Base-by-base conservation (phyloP, 2,888 invertebrate species). In the Fissipunctia ypsillon region DNA sequence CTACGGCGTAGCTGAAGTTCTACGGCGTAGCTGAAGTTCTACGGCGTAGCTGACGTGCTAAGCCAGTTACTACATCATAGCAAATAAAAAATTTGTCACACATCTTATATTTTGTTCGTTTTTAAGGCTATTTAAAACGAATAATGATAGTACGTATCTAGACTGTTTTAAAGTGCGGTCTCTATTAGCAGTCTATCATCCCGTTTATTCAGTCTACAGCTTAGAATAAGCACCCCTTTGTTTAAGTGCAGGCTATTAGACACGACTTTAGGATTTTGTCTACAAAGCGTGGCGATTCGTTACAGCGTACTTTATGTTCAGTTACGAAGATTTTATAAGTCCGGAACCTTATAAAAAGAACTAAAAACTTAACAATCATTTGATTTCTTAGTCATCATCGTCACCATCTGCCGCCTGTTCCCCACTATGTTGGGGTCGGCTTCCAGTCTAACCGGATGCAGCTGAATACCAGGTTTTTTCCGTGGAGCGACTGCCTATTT, bases 191-290 rank as follows among this genome's bases (percentile, higher is more conserved):
- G 74, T 59, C 74, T 22, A 16, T 57, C n/a, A 50, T 45, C 14
- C 41, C 59, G 59, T 48, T 80, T 52, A 48, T 52, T 73, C 56
- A 38, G 35, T 64, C 57, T 52, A 14, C 19, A 61, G 78, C 50
- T 73, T 52, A 50, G 43, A 50, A 45, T 57, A 57, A 73, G 45
- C 28, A 45, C 74, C 31, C 14, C 31, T 73, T 28, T 64, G 57
- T 61, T 56, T 73, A 72, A 76, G 50, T 59, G 50, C 50, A 73
- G 38, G 56, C 76, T 73, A 73, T 63, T 73, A 73, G 50, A 64
- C 45, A 52, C 31, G 50, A 57, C 57, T 80, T 57, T 45, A 80
- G 56, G 63, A 63, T 52, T 79, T 63, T 31, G 38, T 74, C 10
- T 64, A 38, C 28, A 45, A 63, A 57, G 22, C 35, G n/a, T 22